Conservation (phyloP, 2,797 vertebrate species). For the Toxotes lorentzi region DNA sequence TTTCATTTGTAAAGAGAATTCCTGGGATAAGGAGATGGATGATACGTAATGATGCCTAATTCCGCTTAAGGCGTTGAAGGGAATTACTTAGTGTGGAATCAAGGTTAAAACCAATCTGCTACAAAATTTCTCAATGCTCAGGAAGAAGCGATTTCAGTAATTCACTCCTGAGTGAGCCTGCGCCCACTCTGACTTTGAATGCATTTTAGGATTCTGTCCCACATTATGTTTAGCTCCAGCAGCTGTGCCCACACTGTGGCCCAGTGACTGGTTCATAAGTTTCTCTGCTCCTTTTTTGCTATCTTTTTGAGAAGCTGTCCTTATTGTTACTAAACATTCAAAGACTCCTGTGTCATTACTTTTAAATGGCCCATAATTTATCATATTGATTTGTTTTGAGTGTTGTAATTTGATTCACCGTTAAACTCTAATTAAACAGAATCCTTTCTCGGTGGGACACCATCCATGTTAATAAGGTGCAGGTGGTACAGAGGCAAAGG, state of each 20-base stretch:
- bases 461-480: slow-evolving; percentile 55
- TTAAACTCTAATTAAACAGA: slow-evolving; percentile 58
- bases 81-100: slow-evolving; percentile 85
- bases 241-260: slow-evolving; percentile 46
- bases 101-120: slow-evolving; percentile 84
- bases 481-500: slow-evolving; percentile 46
- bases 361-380: slow-evolving; percentile 48
- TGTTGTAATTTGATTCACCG: slow-evolving; percentile 55
- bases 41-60: slow-evolving; percentile 85
- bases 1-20: slow-evolving; percentile 82
- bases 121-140: slow-evolving; percentile 72
- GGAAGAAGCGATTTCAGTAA: slow-evolving; percentile 76
- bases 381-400: slow-evolving; percentile 62
- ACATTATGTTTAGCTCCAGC: slow-evolving; percentile 52
- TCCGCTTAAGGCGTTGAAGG: slow-evolving; percentile 81
- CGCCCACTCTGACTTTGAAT: slow-evolving; percentile 57
- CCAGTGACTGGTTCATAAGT: slow-evolving; percentile 42
- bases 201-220: slow-evolving; percentile 66
- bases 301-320: slow-evolving; percentile 12
- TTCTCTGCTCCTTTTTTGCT: slow-evolving; percentile 15
- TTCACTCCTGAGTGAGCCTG: slow-evolving; percentile 56
- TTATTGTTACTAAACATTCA: slow-evolving; percentile 43
- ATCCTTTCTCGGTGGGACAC: slow-evolving; percentile 37
- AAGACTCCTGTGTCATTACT: slow-evolving; percentile 43
- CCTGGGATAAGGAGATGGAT: slow-evolving; percentile 82